Base-by-base conservation (phyloP, 2,888 invertebrate species). In the Synergus japonicus region DNA sequence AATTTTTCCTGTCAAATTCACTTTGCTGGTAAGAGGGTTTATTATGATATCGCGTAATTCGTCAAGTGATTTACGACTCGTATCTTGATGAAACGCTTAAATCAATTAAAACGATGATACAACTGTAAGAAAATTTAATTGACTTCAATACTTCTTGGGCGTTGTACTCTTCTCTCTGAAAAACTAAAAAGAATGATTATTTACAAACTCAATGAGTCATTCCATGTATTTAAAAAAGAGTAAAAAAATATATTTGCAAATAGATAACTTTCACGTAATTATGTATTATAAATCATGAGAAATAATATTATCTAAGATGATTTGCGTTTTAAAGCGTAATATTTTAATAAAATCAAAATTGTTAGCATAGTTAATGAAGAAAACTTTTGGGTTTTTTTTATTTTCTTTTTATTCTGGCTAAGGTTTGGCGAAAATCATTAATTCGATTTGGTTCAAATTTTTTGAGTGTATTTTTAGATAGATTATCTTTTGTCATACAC, bases 21-120 rank as follows among this genome's bases (percentile, higher is more conserved):
- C 73, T 73, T 54, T 49, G 15, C 49, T 58, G 18, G 58, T 18
- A 69, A 46, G 44, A 22, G 49, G 44, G 22, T 69, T 49, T 69
- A 46, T 69, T 69, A 69, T 69, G 46, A 69, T 69, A 69, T 49
- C 69, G 49, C 29, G 54, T 58, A 73, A 73, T 73, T 73, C 41
- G 54, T 73, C 54, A 73, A 73, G 73, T 73, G 73, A 73, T 73
- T 73, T 73, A 73, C 54, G 15, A n/a, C 41, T 73, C 29, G 12
- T 54, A 37, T 29, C 73, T n/a, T 73, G 8, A 73, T 58, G 73
- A 73, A 54, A 54, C 73, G 73, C 37, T 73, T 73, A 58, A 54
- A 73, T 73, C 73, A 73, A 73, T 73, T 73, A 73, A 41, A 54
- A 49, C 22, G 4, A 49, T 69, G 22, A 49, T 49, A 49, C 29